phyloP scores from a whole-genome alignment of 2,888 invertebrate species.

The Tetheella fluctuosa region DNA sequence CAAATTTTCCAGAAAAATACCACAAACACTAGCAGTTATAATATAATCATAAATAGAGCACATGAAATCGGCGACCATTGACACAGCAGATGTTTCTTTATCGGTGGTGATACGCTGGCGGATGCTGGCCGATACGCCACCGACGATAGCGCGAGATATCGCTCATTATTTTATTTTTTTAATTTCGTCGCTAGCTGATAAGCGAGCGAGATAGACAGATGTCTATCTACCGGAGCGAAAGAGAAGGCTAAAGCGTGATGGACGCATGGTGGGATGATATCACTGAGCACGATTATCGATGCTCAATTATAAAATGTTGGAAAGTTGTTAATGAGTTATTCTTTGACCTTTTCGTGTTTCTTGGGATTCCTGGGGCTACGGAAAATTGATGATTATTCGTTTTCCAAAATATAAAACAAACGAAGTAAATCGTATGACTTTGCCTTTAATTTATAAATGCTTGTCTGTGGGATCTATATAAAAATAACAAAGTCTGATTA shows the following conservation, averaged over 20 bases:
- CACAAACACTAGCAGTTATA: slow-evolving; percentile 11
- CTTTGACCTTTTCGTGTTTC: slow-evolving; percentile 32
- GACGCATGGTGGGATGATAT: slow-evolving; percentile 61
- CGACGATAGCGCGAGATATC: slow-evolving; percentile 45
- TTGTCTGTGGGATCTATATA: too few relatives aligned
- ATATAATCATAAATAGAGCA: slow-evolving; percentile 44
- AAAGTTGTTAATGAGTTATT: slow-evolving; percentile 36
- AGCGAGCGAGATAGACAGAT: slow-evolving; percentile 52
- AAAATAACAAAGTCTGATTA: too few relatives aligned
- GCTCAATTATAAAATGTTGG: slow-evolving; percentile 24
- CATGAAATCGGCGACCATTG: slow-evolving; percentile 55
- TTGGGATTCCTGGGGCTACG: background rate
- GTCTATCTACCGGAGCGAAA: slow-evolving; percentile 41
- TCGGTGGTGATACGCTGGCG: slow-evolving; percentile 63
- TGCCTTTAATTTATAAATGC: too few relatives aligned
- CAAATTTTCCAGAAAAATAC: background rate
- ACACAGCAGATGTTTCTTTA: slow-evolving; percentile 68
- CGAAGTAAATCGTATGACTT: too few relatives aligned
- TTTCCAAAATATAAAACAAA: background rate
- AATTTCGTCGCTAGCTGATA: slow-evolving; percentile 66
- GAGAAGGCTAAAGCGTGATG: slow-evolving; percentile 65
- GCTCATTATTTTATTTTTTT: slow-evolving; percentile 72
- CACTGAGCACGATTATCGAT: slow-evolving; percentile 37
- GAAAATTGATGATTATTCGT: too few relatives aligned
- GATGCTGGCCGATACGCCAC: slow-evolving; percentile 63